Percentiles rank a stretch among this genome's conserved stretches.
Evolutionary conservation across 2,888 invertebrate species (phyloP).

Genomic region (Eudemis profundana): DNA sequence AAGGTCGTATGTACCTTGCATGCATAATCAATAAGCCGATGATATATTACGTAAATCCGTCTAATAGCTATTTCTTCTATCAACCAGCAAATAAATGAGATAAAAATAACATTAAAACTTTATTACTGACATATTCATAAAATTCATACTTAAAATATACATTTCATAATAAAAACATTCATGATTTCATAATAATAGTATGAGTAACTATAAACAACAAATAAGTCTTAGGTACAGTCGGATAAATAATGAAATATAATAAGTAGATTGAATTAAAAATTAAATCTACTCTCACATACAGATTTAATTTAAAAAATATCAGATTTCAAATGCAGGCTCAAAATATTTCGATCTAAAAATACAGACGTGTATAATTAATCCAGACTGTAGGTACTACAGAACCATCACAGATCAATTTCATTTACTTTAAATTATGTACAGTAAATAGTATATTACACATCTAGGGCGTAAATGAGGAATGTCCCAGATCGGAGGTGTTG

Average conservation of each 20-base stretch:
- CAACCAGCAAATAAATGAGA: background rate
- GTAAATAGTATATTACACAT: too few species aligned
- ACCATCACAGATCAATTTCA: slow-evolving; percentile 35
- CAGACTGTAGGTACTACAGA: background rate
- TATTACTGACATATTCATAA: background rate
- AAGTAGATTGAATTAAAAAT: too few species aligned
- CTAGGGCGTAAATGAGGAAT: too few species aligned
- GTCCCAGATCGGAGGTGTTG: too few species aligned
- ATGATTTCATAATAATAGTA: slow-evolving; percentile 1
- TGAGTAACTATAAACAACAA: background rate
- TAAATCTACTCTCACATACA: too few species aligned
- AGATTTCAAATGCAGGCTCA: background rate
- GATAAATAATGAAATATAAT: too few species aligned
- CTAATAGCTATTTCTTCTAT: background rate
- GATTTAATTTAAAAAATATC: too few species aligned
- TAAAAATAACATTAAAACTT: background rate
- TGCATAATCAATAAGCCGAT: background rate
- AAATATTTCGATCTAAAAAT: background rate
- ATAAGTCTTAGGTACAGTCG: background rate
- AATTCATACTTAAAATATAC: slow-evolving; percentile 17
- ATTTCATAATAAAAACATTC: slow-evolving; percentile 6
- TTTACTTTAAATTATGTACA: background rate
- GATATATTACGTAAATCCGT: slow-evolving; percentile 3
- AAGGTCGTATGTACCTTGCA: slow-evolving; percentile 25
- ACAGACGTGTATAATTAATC: background rate